Evolutionary conservation across 2,113 vertebrate genomes (phyloP), one percentile per base, ranked within the genome.

Genomic region (Ariopsis seemanni): DNA sequence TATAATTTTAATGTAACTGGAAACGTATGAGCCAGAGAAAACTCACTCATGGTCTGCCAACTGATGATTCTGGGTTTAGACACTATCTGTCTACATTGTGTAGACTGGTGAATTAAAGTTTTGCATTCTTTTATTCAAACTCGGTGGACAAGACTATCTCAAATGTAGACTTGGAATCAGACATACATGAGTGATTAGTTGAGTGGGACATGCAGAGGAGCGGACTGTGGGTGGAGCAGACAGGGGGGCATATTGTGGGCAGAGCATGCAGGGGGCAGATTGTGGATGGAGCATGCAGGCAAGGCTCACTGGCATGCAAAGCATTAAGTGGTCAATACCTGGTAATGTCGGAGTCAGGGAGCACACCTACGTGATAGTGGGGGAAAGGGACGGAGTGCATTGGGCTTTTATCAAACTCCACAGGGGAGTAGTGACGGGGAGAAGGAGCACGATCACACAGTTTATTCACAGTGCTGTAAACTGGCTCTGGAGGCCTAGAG

Each of bases 401-500:
- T 95, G 97, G 96, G 95, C 96, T 98, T 97, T 97, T 98, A 95
- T 97, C 96, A 93, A 96, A 97, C 93, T 98, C 97, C 93, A 98
- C 92, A 90, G 97, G 97, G 95, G 96, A 99, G 96, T 97, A 98
- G 95, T 97, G 97, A 93, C 96, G 96, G 94, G 97, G 97, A 95
- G 97, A 98, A 94, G 97, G 95, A 94, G 95, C 96, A 94, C 97
- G 97, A 95, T 99, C 98, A 96, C 97, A 97, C 90, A 97, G 95
- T 97, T 99, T 99, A 97, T 99, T 99, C 96, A 98, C 97, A 97
- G 97, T 98, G 98, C 97, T 99, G 97, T 98, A 99, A 97, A 99
- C 97, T 83, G 97, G 98, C 96, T 99, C 97, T 92, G 97, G 96
- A 95, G 96, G 96, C 97, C 98, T 98, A 94, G 94, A 95, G 91